Evolutionary conservation across 2,113 vertebrate species (phyloP).

Genomic region (Channa maculata): DNA sequence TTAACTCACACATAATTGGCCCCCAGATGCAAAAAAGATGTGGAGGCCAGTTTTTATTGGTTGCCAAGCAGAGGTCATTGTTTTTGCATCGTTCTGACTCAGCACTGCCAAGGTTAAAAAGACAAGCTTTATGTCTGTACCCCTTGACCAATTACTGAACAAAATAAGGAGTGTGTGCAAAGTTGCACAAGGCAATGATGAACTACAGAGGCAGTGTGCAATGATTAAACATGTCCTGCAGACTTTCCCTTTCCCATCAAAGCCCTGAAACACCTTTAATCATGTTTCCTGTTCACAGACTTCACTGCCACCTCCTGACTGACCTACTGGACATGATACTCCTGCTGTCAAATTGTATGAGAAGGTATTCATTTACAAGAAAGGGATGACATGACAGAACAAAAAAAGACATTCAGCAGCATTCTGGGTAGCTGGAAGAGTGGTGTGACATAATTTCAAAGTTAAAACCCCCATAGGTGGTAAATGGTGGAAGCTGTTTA

Average conservation of each 20-base stretch:
- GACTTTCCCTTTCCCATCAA: background rate
- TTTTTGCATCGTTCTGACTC: slow-evolving; percentile 61
- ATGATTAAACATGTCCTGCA: background rate
- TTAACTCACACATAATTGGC: slow-evolving; percentile 81
- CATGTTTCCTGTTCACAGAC: slow-evolving; percentile 41
- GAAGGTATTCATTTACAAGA: slow-evolving; percentile 36
- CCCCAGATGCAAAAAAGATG: slow-evolving; percentile 82
- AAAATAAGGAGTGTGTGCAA: background rate
- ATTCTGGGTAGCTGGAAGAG: background rate
- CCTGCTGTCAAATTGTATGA: slow-evolving; percentile 53
- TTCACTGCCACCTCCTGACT: slow-evolving; percentile 27
- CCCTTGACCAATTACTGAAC: slow-evolving; percentile 20
- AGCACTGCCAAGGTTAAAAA: slow-evolving; percentile 49
- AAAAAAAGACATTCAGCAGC: background rate
- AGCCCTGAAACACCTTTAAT: slow-evolving; percentile 32
- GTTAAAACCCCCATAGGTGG: background rate
- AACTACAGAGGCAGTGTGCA: slow-evolving; percentile 2
- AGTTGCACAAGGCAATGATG: background rate
- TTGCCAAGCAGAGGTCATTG: slow-evolving; percentile 77
- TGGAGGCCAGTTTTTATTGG: slow-evolving; percentile 77
- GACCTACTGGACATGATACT: slow-evolving; percentile 32
- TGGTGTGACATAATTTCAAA: slow-evolving; percentile 2
- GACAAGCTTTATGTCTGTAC: slow-evolving; percentile 23
- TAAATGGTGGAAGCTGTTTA: background rate
- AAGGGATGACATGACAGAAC: slow-evolving; percentile 16